Evolutionary conservation across 2,888 invertebrate species (phyloP), one percentile per base, ranked within the genome.

Genomic region (Sarcophaga rosellei): DNA sequence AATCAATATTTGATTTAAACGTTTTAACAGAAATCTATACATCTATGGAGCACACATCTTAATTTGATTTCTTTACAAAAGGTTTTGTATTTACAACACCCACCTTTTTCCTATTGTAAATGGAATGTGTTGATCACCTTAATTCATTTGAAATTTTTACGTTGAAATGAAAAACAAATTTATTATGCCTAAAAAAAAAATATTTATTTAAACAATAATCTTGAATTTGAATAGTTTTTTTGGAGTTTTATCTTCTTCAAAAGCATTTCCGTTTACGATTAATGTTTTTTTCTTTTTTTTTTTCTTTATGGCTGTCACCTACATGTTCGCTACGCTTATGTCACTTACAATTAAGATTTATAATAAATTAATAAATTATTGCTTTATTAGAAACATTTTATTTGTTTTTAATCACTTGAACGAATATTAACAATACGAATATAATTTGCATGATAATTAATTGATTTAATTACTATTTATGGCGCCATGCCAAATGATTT

Each of bases 1-100:
- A 81, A 80, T 78, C 83, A 83, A 81, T 77, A 77, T 81, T 74
- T 80, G 73, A 69, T 69, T 73, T 68, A 76, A 76, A 79, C 53
- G 4, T 53, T 73, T 61, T 20, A 21, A 61, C 17, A 79, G 70
- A 84, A 21, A 66, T 15, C 47, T 47, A 11, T 17, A 11, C 47
- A 2, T 53, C 53, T 53, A 17, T 53, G 12, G 53, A 53, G 35
- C 2, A 35, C 8, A 35, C 35, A 35, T 8, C 10, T 65, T 20
- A 20, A 20, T 45, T 12, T 15, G 70, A 23, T 59, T 23, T 23
- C 44, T 57, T 45, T 53, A 25, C 11, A 20, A 15, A 17, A 15
- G 8, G 4, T 20, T 77, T 68, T 61, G 17, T 35, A 23, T 61
- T 66, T 57, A n/a, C 44, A 61, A 74, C 83, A 78, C 83, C 83